These are phyloP conservation scores for Strigamia crassipes DNA, from an alignment of 2,888 invertebrate species.

Conservation along the genomic window DNA sequence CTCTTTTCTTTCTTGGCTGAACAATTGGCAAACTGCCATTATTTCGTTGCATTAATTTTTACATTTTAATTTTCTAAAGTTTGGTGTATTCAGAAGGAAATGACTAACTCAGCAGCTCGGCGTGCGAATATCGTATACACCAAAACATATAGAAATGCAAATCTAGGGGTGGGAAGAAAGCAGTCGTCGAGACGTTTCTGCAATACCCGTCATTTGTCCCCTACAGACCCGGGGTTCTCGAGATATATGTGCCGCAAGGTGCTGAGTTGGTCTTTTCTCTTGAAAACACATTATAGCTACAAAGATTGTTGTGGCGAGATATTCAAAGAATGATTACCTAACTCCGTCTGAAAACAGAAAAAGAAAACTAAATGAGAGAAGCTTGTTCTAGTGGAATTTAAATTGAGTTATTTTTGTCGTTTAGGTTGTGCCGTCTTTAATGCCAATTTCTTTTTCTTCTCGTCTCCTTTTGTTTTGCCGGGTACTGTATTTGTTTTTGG, in stretches of 20 bases:
- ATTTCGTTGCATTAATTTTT: not conserved
- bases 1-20: not conserved
- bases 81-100: no score
- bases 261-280: no score
- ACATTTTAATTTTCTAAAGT: not conserved
- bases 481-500: constrained; percentile 7
- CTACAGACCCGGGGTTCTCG: no score
- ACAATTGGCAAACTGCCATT: not conserved
- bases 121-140: no score
- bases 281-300: not conserved
- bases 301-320: not conserved
- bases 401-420: constrained; percentile 4
- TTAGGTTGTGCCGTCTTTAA: not conserved
- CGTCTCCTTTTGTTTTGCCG: not conserved
- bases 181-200: no score
- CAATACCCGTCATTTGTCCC: no score
- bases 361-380: constrained; percentile 8
- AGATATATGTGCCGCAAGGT: no score
- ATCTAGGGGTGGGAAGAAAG: no score
- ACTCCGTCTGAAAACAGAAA: not conserved
- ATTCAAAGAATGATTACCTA: not conserved
- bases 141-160: no score
- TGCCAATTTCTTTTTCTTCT: not conserved
- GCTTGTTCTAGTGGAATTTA: not conserved
- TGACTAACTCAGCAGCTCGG: no score